Evolutionary conservation across 2,113 vertebrate species (phyloP).

Genomic region (Elephas maximus): DNA sequence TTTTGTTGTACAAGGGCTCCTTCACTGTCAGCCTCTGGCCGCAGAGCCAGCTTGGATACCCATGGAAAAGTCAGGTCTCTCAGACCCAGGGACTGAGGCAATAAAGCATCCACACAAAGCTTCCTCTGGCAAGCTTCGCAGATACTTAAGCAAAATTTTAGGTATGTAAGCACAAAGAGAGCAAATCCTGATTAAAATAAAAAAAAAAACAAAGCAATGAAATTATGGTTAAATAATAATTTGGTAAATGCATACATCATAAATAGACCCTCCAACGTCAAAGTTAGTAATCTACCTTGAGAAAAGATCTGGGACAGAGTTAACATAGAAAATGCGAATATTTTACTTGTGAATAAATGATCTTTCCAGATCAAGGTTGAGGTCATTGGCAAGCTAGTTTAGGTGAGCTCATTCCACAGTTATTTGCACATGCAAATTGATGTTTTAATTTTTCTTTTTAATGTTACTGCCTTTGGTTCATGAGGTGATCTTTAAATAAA

Average conservation of each 20-base stretch:
- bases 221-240: neutral
- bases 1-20: constrained; percentile 77
- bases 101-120: neutral
- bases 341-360: constrained; percentile 84
- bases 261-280: constrained; percentile 71
- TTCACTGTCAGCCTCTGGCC: neutral
- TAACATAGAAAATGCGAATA: constrained; percentile 74
- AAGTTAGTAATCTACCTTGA: constrained; percentile 61
- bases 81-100: neutral
- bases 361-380: constrained; percentile 87
- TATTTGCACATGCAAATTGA: constrained; percentile 73
- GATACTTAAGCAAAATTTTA: constrained; percentile 70
- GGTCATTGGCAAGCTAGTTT: constrained; percentile 84
- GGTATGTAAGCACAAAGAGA: constrained; percentile 65
- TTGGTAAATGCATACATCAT: constrained; percentile 54
- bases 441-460: constrained; percentile 66
- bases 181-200: constrained; percentile 60
- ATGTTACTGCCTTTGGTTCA: constrained; percentile 19
- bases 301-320: constrained; percentile 71
- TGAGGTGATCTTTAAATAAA: constrained; percentile 44
- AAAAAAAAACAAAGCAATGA: constrained; percentile 74
- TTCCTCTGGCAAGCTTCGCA: constrained; percentile 26
- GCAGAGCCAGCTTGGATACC: constrained; percentile 21
- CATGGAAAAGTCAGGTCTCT: constrained; percentile 26
- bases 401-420: constrained; percentile 82